Base-by-base conservation (phyloP, 2,797 vertebrate species). In the Poeciliopsis paucimaculata region DNA sequence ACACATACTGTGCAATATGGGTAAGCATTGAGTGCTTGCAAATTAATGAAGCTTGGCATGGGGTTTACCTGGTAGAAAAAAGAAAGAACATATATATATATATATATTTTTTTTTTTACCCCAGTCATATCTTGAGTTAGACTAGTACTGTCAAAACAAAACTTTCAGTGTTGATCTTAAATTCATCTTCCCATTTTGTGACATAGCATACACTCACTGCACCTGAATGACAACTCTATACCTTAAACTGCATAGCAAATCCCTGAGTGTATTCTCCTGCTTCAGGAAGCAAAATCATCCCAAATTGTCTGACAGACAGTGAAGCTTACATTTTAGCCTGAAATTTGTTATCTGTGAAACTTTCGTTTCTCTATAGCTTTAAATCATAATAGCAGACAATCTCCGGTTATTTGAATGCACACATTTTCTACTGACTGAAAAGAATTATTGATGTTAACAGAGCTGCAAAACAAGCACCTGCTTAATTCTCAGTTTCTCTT, bases 181-280 rank as follows among this genome's bases (percentile, higher is more conserved):
- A 70, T 26, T 15, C 66, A 70, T 70, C 66, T 43, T 70, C 45
- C 28, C 23, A 62, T 77, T 79, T 75, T 77, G 73, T 81, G 68
- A 84, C 77, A 83, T 36, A 76, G 18, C 77, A 75, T 84, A 79
- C 82, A 77, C 78, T 79, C 41, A 55, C 76, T 72, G 53, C 79
- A 75, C 60, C 62, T 68, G 45, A 77, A 47, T 8, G 18, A 77
- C 10, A 75, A 77, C 45, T 51, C 16, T 81, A 41, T 64, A 68
- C 36, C 75, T 74, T 74, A 66, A 12, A 68, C 51, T 53, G 51
- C 23, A 26, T 41, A 18, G 66, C 66, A 70, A 70, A 70, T 43
- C 26, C 39, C 41, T 43, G 41, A 70, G 66, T 15, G 12, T n/a
- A 43, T 70, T 41, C 11, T 45, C 43, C 66, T 45, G 39, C 43